Conservation (phyloP, 2,888 invertebrate species). For the Formica aserva region DNA sequence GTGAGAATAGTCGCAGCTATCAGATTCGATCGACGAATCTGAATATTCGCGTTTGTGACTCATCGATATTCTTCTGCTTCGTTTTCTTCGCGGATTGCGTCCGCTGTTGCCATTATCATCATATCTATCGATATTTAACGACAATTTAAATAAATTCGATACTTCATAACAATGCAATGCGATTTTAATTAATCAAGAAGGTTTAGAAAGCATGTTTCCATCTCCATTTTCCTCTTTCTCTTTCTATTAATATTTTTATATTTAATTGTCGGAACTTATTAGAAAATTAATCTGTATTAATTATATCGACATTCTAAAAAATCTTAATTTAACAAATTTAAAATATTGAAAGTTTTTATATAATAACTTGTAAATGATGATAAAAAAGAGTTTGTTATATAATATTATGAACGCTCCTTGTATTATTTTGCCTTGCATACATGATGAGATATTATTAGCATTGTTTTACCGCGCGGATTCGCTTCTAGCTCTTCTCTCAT, state of each 20-base stretch:
- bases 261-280: neutral
- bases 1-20: conserved; percentile 64
- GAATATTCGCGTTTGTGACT: conserved; percentile 86
- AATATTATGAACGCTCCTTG: neutral
- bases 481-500: conserved; percentile 77
- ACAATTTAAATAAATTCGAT: neutral
- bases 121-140: conserved; percentile 66
- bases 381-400: neutral
- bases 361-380: neutral
- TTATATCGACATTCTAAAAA: neutral
- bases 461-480: conserved; percentile 79
- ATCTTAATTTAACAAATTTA: neutral
- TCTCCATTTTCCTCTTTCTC: neutral
- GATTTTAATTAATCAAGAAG: neutral
- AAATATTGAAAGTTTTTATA: neutral
- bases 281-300: neutral
- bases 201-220: neutral
- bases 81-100: conserved; percentile 71
- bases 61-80: conserved; percentile 77
- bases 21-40: conserved; percentile 86
- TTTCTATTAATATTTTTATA: neutral
- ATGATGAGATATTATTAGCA: neutral
- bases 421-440: neutral
- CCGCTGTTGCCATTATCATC: conserved; percentile 78
- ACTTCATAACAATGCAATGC: neutral